These are phyloP conservation scores for Pseudochirops corinnae DNA, from an alignment of 2,797 vertebrate genomes.

Conservation along the genomic window DNA sequence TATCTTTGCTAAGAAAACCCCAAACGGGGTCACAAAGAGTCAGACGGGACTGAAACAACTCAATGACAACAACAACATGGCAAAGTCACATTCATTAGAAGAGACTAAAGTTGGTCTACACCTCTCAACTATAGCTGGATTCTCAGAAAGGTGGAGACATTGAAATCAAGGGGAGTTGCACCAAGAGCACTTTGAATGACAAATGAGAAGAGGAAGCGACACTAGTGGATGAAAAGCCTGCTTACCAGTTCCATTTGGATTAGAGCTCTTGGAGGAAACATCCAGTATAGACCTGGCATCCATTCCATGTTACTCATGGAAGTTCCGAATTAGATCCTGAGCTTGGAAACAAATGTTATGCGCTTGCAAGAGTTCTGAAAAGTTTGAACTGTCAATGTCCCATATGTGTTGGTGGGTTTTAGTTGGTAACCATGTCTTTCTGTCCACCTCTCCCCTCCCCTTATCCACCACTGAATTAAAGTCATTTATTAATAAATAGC, in stretches of 20 bases:
- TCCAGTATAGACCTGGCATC: background rate
- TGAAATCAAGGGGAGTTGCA: background rate
- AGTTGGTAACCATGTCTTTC: conserved; percentile 12
- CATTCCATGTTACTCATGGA: background rate
- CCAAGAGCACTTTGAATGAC: background rate
- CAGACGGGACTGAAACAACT: background rate
- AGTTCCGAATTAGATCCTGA: background rate
- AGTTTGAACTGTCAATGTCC: background rate
- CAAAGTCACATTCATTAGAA: background rate
- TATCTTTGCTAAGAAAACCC: background rate
- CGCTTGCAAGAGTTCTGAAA: background rate
- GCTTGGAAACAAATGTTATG: background rate
- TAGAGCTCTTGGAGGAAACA: background rate
- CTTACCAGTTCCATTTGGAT: background rate
- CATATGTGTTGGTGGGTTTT: background rate
- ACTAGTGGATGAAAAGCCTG: background rate
- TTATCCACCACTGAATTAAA: background rate
- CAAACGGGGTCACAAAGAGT: background rate
- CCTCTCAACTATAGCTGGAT: background rate
- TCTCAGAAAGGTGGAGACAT: background rate
- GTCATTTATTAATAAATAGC: background rate
- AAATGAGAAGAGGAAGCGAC: background rate
- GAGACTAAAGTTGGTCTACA: background rate
- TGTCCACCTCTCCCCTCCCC: background rate
- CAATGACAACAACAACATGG: too few relatives aligned